Percentiles rank a stretch among this genome's conserved stretches.
Conservation (phyloP, 2,888 invertebrate genomes). For the Thysanoteuthis rhombus region DNA sequence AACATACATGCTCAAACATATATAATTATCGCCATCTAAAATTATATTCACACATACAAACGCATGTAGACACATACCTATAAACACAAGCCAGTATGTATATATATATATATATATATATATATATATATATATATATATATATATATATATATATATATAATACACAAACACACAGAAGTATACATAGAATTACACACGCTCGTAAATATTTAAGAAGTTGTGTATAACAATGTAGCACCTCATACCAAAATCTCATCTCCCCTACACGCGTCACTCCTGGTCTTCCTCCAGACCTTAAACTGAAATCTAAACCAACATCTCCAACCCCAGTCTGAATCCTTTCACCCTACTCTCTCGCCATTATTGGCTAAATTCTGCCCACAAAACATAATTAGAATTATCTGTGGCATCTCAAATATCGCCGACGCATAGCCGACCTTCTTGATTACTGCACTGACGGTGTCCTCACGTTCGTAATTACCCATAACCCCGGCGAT, state of each 20-base stretch:
- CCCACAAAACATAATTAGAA: not conserved
- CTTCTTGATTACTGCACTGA: not conserved
- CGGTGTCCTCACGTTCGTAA: not conserved
- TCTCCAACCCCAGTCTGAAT: not conserved
- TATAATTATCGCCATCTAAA: too few species aligned
- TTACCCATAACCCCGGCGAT: not conserved
- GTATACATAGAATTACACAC: too few species aligned
- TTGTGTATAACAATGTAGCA: not conserved
- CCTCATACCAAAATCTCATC: not conserved
- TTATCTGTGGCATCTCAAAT: not conserved
- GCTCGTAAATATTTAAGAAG: not conserved
- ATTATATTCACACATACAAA: too few species aligned
- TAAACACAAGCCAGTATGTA: accelerated
- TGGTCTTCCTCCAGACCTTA: not conserved
- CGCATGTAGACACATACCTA: not conserved
- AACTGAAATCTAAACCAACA: not conserved
- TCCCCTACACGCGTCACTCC: too few species aligned
- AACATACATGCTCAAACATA: too few species aligned
- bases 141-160: constrained; percentile 17
- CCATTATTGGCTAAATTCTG: not conserved
- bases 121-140: not conserved
- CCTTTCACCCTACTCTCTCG: not conserved
- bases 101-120: not conserved
- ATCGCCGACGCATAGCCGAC: too few species aligned
- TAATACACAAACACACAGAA: not conserved